Percentiles rank a stretch among this genome's conserved stretches.
Evolutionary conservation across 2,113 vertebrate genomes (phyloP).

Genomic region (Pica pica): DNA sequence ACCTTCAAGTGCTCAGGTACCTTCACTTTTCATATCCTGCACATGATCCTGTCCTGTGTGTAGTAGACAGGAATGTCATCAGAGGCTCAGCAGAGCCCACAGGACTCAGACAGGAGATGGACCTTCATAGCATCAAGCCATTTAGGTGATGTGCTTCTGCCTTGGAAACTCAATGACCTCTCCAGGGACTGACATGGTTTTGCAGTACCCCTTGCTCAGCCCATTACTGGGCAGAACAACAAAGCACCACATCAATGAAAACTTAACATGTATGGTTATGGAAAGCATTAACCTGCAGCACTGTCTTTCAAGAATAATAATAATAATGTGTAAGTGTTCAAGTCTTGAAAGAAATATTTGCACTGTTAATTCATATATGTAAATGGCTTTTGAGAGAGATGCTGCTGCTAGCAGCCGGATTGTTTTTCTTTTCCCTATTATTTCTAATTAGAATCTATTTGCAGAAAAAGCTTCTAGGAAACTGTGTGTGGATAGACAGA

Average conservation of each 20-base stretch:
- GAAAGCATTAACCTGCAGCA: background rate
- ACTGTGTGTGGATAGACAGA: background rate
- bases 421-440: background rate
- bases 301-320: background rate
- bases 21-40: background rate
- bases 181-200: background rate
- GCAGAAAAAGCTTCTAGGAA: background rate
- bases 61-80: background rate
- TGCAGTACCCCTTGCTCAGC: background rate
- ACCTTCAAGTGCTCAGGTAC: rapidly evolving
- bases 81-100: background rate
- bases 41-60: background rate
- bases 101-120: background rate
- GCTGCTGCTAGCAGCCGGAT: background rate
- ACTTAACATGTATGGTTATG: background rate
- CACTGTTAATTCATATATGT: background rate
- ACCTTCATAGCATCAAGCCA: background rate
- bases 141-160: background rate
- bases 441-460: background rate
- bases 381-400: background rate
- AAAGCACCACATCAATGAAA: background rate
- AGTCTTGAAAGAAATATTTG: background rate
- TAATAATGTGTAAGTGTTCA: background rate
- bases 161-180: background rate
- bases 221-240: background rate